Base-by-base conservation (phyloP, 2,797 vertebrate species). In the Malurus leucopterus region DNA sequence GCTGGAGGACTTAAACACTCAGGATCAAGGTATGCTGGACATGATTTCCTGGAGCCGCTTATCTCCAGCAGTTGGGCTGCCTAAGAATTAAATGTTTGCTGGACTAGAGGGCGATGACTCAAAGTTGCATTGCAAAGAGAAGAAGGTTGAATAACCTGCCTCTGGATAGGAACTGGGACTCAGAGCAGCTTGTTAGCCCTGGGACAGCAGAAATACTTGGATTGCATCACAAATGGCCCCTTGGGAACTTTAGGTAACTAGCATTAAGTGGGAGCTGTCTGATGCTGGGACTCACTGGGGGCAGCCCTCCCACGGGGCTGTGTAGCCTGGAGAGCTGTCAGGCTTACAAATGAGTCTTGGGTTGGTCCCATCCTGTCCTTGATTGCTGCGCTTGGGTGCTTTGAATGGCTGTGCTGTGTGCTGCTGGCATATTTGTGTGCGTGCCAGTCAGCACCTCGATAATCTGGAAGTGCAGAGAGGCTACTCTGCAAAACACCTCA, bases 391-490 rank as follows among this genome's bases (percentile, higher is more conserved):
- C 78, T n/a, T 64, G 47, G 26, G 40, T 77, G 65, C 62, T 87
- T n/a, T 80, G 54, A 90, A 89, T 34, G 61, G 57, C 62, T 74
- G 68, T n/a, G 34, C 87, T 51, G 50, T 46, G 75, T 4, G 6
- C 65, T 64, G 53, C 57, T 53, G 6, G 19, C 10, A 0, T 34
- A 5, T 10, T 70, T 73, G 53, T 27, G 13, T 53, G 17, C 0
- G 0, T 21, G 63, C 65, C 38, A 76, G 65, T 2, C 0, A 78
- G 49, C 0, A 0, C 41, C 49, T 75, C 3, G 40, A n/a, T 49
- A 50, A 41, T 23, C 47, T 50, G 55, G 20, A 59, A 27, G 6
- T 7, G 29, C 51, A 34, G 85, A 65, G 74, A 72, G 71, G 32
- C 41, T 61, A 6, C 43, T 36, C 36, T 36, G 36, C 11, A 36